These are phyloP conservation scores for Ataeniobius toweri DNA, from an alignment of 2,797 vertebrate species.

Conservation along the genomic window DNA sequence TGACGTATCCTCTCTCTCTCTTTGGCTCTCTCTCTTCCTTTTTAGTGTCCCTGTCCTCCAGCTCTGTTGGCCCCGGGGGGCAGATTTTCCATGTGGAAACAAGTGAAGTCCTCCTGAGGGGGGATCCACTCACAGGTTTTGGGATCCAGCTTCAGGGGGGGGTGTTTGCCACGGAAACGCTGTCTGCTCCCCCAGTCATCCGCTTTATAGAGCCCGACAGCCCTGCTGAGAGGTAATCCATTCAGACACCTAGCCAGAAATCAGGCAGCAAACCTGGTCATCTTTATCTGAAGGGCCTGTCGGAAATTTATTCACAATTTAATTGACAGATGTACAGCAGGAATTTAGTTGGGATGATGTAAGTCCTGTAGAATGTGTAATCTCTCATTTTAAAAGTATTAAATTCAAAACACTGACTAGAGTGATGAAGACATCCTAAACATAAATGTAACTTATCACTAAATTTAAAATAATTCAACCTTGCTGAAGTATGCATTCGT, in stretches of 20 bases:
- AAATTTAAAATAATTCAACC: background rate
- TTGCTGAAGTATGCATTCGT: background rate
- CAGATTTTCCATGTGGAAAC: constrained; percentile 96
- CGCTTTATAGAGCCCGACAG: constrained; percentile 98
- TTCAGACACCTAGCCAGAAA: constrained; percentile 49
- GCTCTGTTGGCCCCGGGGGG: constrained; percentile 94
- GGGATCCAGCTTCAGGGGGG: constrained; percentile 99
- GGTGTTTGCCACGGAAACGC: constrained; percentile 94
- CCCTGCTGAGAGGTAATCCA: constrained; percentile 92
- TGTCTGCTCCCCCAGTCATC: constrained; percentile 92
- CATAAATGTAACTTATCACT: background rate
- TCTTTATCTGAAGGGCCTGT: constrained; percentile 48
- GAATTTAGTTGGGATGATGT: background rate
- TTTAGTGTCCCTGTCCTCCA: constrained; percentile 93
- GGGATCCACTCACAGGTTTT: constrained; percentile 94
- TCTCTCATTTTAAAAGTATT: background rate
- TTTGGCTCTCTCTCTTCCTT: constrained; percentile 1
- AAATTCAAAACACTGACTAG: background rate
- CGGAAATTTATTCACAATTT: background rate
- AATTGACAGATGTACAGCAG: background rate
- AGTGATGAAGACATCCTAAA: background rate
- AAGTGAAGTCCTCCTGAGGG: constrained; percentile 91
- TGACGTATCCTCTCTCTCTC: constrained; percentile 32
- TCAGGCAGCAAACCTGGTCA: constrained; percentile 60
- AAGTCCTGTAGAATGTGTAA: background rate